Base-by-base conservation (phyloP, 2,797 vertebrate species). In the Bothrops alternatus region DNA sequence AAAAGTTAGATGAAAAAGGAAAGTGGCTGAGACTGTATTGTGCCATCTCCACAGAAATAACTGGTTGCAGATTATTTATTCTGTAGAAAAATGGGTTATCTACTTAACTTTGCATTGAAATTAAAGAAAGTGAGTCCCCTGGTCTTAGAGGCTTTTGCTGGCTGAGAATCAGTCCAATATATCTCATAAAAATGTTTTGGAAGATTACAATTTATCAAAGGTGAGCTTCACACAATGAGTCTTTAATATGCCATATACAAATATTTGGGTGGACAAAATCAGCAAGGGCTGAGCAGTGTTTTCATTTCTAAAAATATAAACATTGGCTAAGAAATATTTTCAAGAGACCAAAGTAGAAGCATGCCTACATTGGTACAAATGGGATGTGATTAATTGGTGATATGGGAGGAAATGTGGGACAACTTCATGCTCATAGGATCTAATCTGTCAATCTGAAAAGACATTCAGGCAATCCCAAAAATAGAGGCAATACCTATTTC, bases 61-160 rank as follows among this genome's bases (percentile, higher is more conserved):
- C 1, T 37, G 85, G 82, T 94, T 60, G 89, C 93, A 93, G 91
- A 89, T 37, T 93, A 93, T 26, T 25, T 90, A 28, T 94, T 92
- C 23, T 6, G 3, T 78, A 32, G 86, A 55, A 32, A 69, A 91
- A 95, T 13, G 25, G 26, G 23, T 94, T 85, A 90, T 63, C 91
- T 93, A 91, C 55, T 5, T 14, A 89, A 92, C 87, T 55, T 47
- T 87, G 32, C 32, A 20, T 3, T 78, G 69, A 78, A 78, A 78
- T 78, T 42, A 78, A 7, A 78, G 18, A 78, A 78, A 42, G 20
- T 78, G 69, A 78, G 18, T 78, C 8, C n/a, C 16, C 55, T 20
- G 7, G n/a, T 23, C 13, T 88, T 88, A 26, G 26, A 47, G 2
- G 3, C 20, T 60, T 60, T 37, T 88, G 56, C 11, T 60, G 32